Evolutionary conservation across 2,797 vertebrate species (phyloP), one percentile per base, ranked within the genome.

Genomic region (Silurus lanzhouensis): DNA sequence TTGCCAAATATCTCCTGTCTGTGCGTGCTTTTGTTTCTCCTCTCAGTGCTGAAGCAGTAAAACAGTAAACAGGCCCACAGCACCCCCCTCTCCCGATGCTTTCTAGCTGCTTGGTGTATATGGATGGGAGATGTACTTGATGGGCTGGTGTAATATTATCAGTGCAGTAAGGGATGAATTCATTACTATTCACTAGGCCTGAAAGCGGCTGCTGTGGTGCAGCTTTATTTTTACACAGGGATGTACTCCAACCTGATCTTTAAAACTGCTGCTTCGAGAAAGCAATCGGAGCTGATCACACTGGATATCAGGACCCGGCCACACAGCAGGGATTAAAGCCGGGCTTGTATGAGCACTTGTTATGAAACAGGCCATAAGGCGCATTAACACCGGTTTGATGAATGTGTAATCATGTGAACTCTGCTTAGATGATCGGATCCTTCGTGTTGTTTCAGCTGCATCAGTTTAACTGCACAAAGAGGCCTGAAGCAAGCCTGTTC

Each of bases 311-410:
- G 6, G 25, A 61, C 2, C 13, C 19, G 79, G 48, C 17, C 17
- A 31, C 48, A 57, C 46, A 81, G 64, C 46, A 38, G 5, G 75
- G 81, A 85, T 88, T 83, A 85, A 68, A 77, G 70, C 70, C 60
- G 87, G 81, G 76, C 88, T 88, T 58, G 88, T 89, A 2, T 89
- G 90, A 92, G 88, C 91, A 89, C 88, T 87, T 85, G 89, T 93
- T 92, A 93, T 71, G 90, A 94, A 94, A 94, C 90, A 87, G 87
- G 89, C 90, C 91, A 90, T 90, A 88, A 84, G 87, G 88, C 89
- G 90, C 55, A 92, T 90, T 84, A 87, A 78, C 89, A 79, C 17
- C 17, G 52, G 48, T 6, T 19, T 68, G 38, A 12, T 57, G 52
- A 55, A 75, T 25, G n/a, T 38, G 10, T 31, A 52, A 38, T 10